Evolutionary conservation across 1,140 invertebrate species (phyloP).

Genomic region (Stratiolaelaps scimitus): DNA sequence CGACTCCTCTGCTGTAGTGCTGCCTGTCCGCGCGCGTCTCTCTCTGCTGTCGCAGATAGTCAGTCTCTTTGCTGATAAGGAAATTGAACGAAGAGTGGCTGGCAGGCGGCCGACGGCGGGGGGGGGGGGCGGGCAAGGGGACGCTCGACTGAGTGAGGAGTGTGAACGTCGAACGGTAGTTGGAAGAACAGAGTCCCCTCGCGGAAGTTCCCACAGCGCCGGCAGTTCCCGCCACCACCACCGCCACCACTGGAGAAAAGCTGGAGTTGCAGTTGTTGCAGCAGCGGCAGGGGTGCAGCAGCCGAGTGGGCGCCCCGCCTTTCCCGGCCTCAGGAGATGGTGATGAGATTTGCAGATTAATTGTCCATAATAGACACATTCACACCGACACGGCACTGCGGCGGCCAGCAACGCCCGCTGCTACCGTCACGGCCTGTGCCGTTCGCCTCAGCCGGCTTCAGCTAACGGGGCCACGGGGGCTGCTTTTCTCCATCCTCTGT

Average conservation of each 20-base stretch:
- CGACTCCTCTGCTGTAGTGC: too few species aligned
- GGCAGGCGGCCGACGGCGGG: neutral
- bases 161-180: too few species aligned
- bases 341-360: conserved; percentile 29
- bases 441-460: too few species aligned
- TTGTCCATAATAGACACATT: conserved; percentile 28
- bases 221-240: neutral
- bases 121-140: too few species aligned
- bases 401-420: neutral
- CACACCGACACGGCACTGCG: neutral
- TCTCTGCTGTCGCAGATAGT: too few species aligned
- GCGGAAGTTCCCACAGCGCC: neutral
- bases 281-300: neutral
- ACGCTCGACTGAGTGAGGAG: too few species aligned
- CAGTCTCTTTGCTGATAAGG: conserved; percentile 6
- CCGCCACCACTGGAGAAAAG: neutral
- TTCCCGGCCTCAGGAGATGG: too few species aligned
- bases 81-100: conserved; percentile 24
- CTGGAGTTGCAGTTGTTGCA: neutral
- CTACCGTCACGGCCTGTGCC: neutral
- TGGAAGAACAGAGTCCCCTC: too few species aligned
- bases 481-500: too few species aligned
- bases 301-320: neutral
- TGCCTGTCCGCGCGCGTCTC: too few species aligned
- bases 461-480: too few species aligned